Evolutionary conservation across 2,888 invertebrate species (phyloP), one percentile per base, ranked within the genome.

Genomic region (Atrina japonica): DNA sequence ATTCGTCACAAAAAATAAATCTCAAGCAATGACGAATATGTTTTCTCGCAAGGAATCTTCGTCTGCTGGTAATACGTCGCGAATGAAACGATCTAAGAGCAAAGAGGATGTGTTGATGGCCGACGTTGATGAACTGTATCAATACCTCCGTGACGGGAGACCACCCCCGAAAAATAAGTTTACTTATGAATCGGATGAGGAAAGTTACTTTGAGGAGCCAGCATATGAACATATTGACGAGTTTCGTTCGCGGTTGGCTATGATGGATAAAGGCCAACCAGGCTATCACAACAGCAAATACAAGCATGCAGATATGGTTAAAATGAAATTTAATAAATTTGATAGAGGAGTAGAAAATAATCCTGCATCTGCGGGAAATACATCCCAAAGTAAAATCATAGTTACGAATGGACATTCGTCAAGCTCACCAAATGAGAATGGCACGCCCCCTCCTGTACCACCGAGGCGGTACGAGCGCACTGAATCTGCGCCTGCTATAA

Each of bases 71-170:
- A 63, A 58, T 5, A 43, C 68, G 63, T 3, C 60, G 61, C 59
- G 23, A 29, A 70, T 80, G 29, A 78, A 80, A 59, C 75, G 84
- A 11, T 81, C 86, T 5, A 82, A 76, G 47, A 85, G 88, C 21
- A 96, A 96, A 88, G 96, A 97, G 86, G 97, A 97, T 91, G 76
- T 87, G 23, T 76, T 89, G 16, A 85, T 88, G 73, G 96, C 97
- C 83, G 97, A 98, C 91, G 97, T 98, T 82, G 97, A 98, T 92
- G 96, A 97, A 91, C 96, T 98, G 79, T 98, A 98, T 89, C 97
- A 97, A 89, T 98, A 97, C 90, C 97, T 98, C 0, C 93, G 97
- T 75, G 97, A 97, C 0, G 95, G 97, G 82, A 97, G 97, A 60
- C 96, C 96, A 1, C 92, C 96, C 30, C 96, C 96, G 30, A 80